A percentile compares a stretch with the other conserved stretches of the same genome.
Conservation (phyloP, 2,888 invertebrate genomes). For the Phasia obesa region DNA sequence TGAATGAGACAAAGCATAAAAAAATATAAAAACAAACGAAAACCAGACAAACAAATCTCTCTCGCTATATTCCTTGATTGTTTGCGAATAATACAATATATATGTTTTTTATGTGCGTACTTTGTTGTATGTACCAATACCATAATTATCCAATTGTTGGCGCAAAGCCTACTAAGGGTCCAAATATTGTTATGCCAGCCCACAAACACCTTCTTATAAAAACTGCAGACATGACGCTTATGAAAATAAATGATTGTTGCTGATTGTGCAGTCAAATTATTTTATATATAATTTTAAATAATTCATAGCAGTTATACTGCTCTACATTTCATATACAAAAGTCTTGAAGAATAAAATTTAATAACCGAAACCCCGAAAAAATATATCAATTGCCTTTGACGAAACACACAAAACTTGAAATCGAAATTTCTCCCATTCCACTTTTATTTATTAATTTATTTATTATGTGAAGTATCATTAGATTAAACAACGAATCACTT, state of each 20-base stretch:
- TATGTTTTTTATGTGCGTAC: slow-evolving; percentile 23
- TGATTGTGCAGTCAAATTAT: slow-evolving; percentile 2
- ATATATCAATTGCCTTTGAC: slow-evolving; percentile 24
- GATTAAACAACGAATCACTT: slow-evolving; percentile 35
- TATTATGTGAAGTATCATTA: slow-evolving; percentile 37
- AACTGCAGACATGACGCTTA: slow-evolving; percentile 14
- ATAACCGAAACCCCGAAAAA: background rate
- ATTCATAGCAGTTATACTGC: background rate
- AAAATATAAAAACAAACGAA: slow-evolving; percentile 60
- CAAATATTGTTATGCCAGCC: background rate
- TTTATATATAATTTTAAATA: slow-evolving; percentile 10
- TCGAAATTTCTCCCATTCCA: slow-evolving; percentile 42
- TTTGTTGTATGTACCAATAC: background rate
- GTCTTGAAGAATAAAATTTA: slow-evolving; percentile 6
- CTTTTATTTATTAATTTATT: slow-evolving; percentile 51
- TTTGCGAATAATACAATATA: slow-evolving; percentile 75
- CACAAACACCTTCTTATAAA: background rate
- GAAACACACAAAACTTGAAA: slow-evolving; percentile 33
- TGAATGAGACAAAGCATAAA: slow-evolving; percentile 53
- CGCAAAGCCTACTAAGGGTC: background rate
- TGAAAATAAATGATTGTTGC: slow-evolving; percentile 23
- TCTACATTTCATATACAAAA: background rate
- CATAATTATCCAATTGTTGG: background rate
- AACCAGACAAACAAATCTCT: slow-evolving; percentile 73
- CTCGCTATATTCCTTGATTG: slow-evolving; percentile 77